A percentile compares a stretch with the other conserved stretches of the same genome.
These are phyloP conservation scores for Sarcophaga peregrina DNA, from an alignment of 1,140 invertebrate species.

Conservation along the genomic window DNA sequence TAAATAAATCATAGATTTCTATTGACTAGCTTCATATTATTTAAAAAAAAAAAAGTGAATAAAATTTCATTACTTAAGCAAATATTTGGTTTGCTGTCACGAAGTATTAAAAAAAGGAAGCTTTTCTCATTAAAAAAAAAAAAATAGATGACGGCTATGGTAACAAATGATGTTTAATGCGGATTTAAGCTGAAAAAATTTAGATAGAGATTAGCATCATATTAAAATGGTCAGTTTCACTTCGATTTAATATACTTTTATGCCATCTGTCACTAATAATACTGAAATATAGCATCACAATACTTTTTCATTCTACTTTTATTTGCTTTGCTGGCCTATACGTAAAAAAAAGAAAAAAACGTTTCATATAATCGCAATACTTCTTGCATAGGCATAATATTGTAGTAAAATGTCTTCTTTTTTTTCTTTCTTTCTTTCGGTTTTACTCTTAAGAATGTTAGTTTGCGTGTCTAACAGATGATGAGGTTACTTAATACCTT, in stretches of 20 bases:
- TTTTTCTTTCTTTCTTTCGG: neutral
- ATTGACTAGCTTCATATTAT: too few relatives aligned
- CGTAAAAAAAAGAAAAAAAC: neutral
- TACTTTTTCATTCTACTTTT: too few relatives aligned
- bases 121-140: too few relatives aligned
- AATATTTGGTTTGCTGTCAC: too few relatives aligned
- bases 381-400: neutral
- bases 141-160: too few relatives aligned
- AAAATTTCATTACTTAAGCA: too few relatives aligned
- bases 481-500: constrained; percentile 43
- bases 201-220: constrained; percentile 33
- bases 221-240: constrained; percentile 16
- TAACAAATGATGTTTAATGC: too few relatives aligned
- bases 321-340: too few relatives aligned
- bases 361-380: neutral
- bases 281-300: neutral
- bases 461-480: constrained; percentile 35
- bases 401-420: neutral
- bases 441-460: neutral
- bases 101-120: too few relatives aligned
- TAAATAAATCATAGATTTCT: too few relatives aligned
- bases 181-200: too few relatives aligned
- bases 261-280: neutral
- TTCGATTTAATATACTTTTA: neutral
- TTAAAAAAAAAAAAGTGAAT: too few relatives aligned